Base-by-base conservation (phyloP, 92 coral and sea anemone genomes). In the Bergia sp. region DNA sequence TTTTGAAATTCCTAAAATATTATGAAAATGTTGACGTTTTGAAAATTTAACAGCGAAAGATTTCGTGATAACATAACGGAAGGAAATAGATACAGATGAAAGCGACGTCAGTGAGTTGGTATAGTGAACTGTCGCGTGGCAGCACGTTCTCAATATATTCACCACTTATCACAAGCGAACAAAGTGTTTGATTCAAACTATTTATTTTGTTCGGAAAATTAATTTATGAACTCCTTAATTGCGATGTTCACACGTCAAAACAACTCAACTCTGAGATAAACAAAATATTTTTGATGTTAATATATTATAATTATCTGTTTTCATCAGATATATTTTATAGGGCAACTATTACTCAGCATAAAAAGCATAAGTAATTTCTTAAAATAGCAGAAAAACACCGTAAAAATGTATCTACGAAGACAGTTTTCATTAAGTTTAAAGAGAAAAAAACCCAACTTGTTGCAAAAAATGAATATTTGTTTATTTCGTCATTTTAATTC, bases 31-130 rank as follows among this genome's bases (percentile, higher is more conserved):
- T 13, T 16, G n/a, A 4, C 38, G 37, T 53, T 55, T 53, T 37
- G 42, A 55, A 58, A 7, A 18, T n/a, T 23, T 3, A 58, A 15
- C 39, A 49, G 72, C 12, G 37, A 57, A 8, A 53, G 43, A 55
- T 39, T 36, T 57, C 85, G 85, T 80, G 73, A 80, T 80, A 57
- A 36, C 72, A 57, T 4, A 37, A 37, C 85, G 71, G 72, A 53
- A 58, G 72, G 6, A 40, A 64, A 15, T 37, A 7, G 57, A 55
- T 55, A 38, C 20, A 37, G 47, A 15, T 36, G 15, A n/a, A 13
- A 36, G 45, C 49, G 71, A 80, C 71, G 67, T 57, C 85, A 53
- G 61, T 37, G 10, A 55, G 61, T 41, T 80, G 44, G 29, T 29
- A 29, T 0, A 29, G 72, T 40, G 20, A 23, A 67, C 45, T 5